Conservation (phyloP, 2,888 invertebrate species). For the Ophioninae sp. region DNA sequence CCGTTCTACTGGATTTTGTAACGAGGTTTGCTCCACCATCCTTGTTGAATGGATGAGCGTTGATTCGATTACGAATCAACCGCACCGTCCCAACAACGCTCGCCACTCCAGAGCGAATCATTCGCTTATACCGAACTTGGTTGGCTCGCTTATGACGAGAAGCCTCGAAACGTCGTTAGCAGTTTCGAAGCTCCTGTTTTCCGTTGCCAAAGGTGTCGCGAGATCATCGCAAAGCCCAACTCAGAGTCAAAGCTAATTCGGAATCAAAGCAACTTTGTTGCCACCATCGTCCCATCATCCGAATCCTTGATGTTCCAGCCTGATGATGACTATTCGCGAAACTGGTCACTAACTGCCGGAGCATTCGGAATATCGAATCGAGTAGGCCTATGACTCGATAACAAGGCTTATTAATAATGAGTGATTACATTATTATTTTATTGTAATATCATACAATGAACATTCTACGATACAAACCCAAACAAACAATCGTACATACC, state of each 20-base stretch:
- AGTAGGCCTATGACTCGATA: no score
- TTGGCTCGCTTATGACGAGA: not conserved
- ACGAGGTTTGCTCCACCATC: constrained; percentile 28
- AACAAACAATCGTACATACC: no score
- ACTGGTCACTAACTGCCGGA: not conserved
- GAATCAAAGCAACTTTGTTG: constrained; percentile 66
- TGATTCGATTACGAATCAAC: not conserved
- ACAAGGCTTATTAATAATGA: no score
- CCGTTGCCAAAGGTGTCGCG: constrained; percentile 27
- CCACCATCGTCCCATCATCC: constrained; percentile 2
- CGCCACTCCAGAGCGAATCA: not conserved
- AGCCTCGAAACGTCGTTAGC: constrained; percentile 19
- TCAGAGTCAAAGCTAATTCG: constrained; percentile 43
- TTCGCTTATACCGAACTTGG: not conserved
- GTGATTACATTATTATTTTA: no score
- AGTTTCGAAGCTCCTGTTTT: constrained; percentile 13
- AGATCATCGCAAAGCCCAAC: constrained; percentile 65
- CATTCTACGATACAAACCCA: no score
- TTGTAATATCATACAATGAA: no score
- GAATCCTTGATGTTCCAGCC: not conserved
- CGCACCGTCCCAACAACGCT: not conserved
- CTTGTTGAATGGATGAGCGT: not conserved
- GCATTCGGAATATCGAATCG: no score
- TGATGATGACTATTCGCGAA: not conserved
- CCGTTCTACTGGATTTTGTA: constrained; percentile 27